Conservation (phyloP, 2,113 vertebrate genomes). For the Phylloscopus trochiloides region DNA sequence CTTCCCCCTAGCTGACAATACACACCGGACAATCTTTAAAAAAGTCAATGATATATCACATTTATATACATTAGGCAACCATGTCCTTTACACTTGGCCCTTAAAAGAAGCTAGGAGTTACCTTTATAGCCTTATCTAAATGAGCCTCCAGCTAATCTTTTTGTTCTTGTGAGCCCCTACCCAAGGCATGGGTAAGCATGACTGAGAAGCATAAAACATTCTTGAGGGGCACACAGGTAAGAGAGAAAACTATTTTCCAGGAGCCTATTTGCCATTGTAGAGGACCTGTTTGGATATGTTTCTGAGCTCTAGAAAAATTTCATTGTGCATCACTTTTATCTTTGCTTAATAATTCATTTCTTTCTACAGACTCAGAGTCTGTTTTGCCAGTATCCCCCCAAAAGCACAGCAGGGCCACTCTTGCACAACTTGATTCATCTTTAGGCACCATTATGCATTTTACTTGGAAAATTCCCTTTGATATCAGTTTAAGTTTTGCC, state of each 20-base stretch:
- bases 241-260: background rate
- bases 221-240: background rate
- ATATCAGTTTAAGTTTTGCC: background rate
- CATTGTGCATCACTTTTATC: background rate
- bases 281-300: background rate
- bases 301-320: background rate
- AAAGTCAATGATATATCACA: fast-evolving
- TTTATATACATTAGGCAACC: background rate
- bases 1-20: background rate
- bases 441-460: background rate
- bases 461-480: background rate
- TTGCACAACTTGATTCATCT: background rate
- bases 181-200: background rate
- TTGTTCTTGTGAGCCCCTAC: background rate
- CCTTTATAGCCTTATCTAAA: background rate
- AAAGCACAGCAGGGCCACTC: fast-evolving
- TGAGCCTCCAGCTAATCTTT: background rate
- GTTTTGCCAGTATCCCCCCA: background rate
- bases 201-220: background rate
- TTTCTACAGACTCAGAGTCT: background rate
- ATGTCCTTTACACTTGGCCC: background rate
- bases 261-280: background rate
- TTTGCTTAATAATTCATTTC: background rate
- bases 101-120: background rate
- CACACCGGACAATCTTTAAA: fast-evolving